phyloP scores from a whole-genome alignment of 1,140 invertebrate species.

The Drosophila auraria region DNA sequence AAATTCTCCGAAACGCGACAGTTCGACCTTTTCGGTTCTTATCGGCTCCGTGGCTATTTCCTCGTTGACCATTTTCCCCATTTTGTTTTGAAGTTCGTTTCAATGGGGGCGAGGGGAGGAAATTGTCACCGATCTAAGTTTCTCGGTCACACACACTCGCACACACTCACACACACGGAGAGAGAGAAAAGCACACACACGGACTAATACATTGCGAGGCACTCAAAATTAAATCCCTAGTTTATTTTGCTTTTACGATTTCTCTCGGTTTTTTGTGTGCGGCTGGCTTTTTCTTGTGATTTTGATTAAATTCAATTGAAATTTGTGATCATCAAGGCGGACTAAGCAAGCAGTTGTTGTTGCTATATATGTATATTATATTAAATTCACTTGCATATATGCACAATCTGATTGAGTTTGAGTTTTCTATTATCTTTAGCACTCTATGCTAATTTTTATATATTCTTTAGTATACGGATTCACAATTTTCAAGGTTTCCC shows the following conservation, averaged over 20 bases:
- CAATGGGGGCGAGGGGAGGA: slow-evolving; percentile 35
- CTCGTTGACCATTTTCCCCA: slow-evolving; percentile 77
- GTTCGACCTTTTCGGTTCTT: slow-evolving; percentile 68
- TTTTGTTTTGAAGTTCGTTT: slow-evolving; percentile 77
- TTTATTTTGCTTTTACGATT: slow-evolving; percentile 46
- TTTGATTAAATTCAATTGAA: slow-evolving; percentile 85
- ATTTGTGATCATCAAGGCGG: slow-evolving; percentile 69
- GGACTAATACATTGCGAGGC: slow-evolving; percentile 43
- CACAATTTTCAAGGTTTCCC: slow-evolving; percentile 44
- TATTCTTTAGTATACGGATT: slow-evolving; percentile 12
- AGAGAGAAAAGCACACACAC: background rate
- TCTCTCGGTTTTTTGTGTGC: slow-evolving; percentile 44
- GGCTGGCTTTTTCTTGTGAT: slow-evolving; percentile 64
- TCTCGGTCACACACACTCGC: slow-evolving; percentile 71
- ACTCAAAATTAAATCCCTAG: slow-evolving; percentile 75
- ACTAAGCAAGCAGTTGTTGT: slow-evolving; percentile 32
- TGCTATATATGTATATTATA: slow-evolving; percentile 19
- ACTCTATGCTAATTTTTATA: background rate
- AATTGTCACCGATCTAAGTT: slow-evolving; percentile 61
- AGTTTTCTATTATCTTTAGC: slow-evolving; percentile 16
- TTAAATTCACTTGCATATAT: slow-evolving; percentile 14
- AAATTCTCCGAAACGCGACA: slow-evolving; percentile 77
- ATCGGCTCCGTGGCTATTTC: slow-evolving; percentile 70
- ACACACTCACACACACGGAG: slow-evolving; percentile 20
- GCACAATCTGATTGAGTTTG: slow-evolving; percentile 8